Base-by-base conservation (phyloP, 2,888 invertebrate species). In the Muschampia plurimacula region DNA sequence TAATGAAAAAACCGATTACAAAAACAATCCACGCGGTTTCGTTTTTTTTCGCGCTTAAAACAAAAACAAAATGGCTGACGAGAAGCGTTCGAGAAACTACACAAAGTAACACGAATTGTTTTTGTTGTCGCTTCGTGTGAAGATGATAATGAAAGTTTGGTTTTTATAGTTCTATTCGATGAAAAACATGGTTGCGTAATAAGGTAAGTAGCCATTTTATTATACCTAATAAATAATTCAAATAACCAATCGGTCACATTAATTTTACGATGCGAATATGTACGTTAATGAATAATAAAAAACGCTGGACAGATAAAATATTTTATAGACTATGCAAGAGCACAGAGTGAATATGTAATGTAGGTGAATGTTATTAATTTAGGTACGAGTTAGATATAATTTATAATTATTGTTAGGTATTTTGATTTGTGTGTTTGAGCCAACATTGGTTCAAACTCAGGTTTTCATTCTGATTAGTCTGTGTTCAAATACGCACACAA, bases 41-140 rank as follows among this genome's bases (percentile, higher is more conserved):
- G 78, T 77, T 68, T 88, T 90, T 90, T 89, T 87, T 83, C 80
- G 80, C 81, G 82, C 74, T 76, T 79, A 76, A 78, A 76, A 85
- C 79, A 82, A 82, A 86, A 89, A 87, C 85, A 88, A 89, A 81
- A 88, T 87, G 87, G 87, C 83, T 82, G 80, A 46, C 67, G 71
- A 74, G 74, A 73, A 73, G 81, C 79, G 82, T 81, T 83, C 77
- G 75, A 79, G 82, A 77, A 82, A 78, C 52, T 52, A 52, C 10
- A 52, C 78, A 84, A 82, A 82, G 78, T 80, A 81, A 82, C 83
- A 82, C 52, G 64, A 75, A 78, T 82, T 82, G 82, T 86, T 89
- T 78, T 78, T 77, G 75, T 75, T 74, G 69, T 80, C 81, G 78
- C 77, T 74, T 77, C 76, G 76, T 62, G 74, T 79, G 80, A 77